Evolutionary conservation across 2,797 vertebrate species (phyloP), one percentile per base, ranked within the genome.

Genomic region (Spheniscus humboldti): DNA sequence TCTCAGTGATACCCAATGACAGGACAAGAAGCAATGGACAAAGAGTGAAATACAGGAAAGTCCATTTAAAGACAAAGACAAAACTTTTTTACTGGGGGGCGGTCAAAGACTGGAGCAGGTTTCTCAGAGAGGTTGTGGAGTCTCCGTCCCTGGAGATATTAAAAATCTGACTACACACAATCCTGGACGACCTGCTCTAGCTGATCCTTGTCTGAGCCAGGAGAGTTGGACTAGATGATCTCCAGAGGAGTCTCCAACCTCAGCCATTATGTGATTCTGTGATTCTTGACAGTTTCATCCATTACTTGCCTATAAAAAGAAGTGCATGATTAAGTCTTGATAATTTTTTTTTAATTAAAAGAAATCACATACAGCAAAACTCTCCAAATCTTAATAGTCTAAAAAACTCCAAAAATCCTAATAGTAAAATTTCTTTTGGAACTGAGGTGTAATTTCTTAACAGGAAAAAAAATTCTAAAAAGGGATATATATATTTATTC

Each of bases 381-480:
- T 56, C 13, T 6, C 30, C 12, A 66, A 64, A 63, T 93, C 23
- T 11, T 60, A 48, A 35, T 19, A 55, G 31, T 57, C 9, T 57
- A 78, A 87, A 87, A 68, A 28, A 0, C 13, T 28, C 13, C 2
- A 23, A 48, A 67, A 73, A 92, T 92, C 60, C 80, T 89, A 94
- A 75, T 82, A 94, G 76, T 95, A 96, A 96, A 90, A 91, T 96
- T 96, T 79, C 13, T 93, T 96, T 94, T 78, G 43, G 60, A 96
- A 56, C 55, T 81, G 59, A 92, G 64, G 81, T 20, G 25, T 82
- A 94, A 89, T 94, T 95, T 97, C 53, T 87, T 90, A 95, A 94
- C 47, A 84, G 52, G 97, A 88, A 85, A 85, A 86, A 80, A 84
- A 35, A 56, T 41, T 90, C 19, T 89, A 43, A 75, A 90, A 85